Base-by-base conservation (phyloP, 2,113 vertebrate species). In the Peromyscus leucopus region DNA sequence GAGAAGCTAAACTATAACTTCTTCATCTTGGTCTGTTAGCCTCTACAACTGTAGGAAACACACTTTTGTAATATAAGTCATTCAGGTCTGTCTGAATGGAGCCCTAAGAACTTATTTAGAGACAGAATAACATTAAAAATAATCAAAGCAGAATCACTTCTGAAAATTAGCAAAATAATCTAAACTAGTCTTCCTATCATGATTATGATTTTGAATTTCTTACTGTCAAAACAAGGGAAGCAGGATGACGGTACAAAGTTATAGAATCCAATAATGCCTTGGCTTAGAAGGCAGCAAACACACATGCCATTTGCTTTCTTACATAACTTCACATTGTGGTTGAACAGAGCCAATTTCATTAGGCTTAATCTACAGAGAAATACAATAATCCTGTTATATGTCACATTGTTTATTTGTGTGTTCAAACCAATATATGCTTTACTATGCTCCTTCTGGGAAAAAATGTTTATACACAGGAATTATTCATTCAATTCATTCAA, bases 191-290 rank as follows among this genome's bases (percentile, higher is more conserved):
- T 71, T 91, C 36, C 96, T 65, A 82, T 79, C 42, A 12, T 22
- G 15, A 15, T 31, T 69, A 91, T 95, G 93, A 96, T 96, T 97
- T 97, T 82, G 90, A 96, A 90, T 51, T 97, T 79, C 24, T n/a
- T 17, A 92, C 59, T 95, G 51, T 90, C 19, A 96, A 48, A 84
- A 69, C 6, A 89, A 87, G 16, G 46, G 92, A 94, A 65, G 1
- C 7, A 89, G n/a, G 16, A 86, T 94, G 42, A 92, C 95, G 97
- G 89, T 22, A 90, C 8, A 85, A n/a, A n/a, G 12, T 59, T 96
- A 95, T 94, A 8, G 94, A 96, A 97, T 94, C 8, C 95, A 91
- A 88, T 91, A 96, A 96, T 78, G 9, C 83, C 93, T 95, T 51
- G 72, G 10, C 48, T 95, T 74, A 82, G 48, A 97, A 88, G 87